Evolutionary conservation across 2,888 invertebrate species (phyloP).

Genomic region (Apocheima hispidaria): DNA sequence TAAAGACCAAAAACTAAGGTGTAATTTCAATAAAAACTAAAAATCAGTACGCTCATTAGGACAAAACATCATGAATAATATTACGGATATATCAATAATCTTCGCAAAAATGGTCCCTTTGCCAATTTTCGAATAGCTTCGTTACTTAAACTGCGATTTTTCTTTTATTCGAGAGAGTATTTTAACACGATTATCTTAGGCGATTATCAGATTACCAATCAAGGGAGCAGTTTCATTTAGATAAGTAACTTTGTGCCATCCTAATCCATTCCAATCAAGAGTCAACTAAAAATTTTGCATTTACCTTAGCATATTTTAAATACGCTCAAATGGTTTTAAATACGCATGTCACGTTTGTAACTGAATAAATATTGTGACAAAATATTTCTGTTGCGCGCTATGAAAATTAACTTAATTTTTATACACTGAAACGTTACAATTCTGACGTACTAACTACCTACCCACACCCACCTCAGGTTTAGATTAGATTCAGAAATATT

Average conservation of each 20-base stretch:
- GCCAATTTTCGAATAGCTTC: conserved; percentile 3
- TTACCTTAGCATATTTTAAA: background rate
- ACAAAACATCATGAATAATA: too few relatives aligned
- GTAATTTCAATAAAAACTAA: too few relatives aligned
- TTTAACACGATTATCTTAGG: conserved; percentile 36
- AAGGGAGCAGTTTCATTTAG: conserved; percentile 39
- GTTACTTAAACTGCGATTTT: conserved; percentile 14
- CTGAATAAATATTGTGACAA: conserved; percentile 18
- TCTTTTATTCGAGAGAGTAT: conserved; percentile 31
- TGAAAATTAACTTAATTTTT: conserved; percentile 23
- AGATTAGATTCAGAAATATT: too few relatives aligned
- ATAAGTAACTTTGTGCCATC: conserved; percentile 28
- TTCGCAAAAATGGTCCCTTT: background rate
- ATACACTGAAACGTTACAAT: conserved; percentile 16
- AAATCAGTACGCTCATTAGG: too few relatives aligned
- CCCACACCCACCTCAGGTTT: too few relatives aligned
- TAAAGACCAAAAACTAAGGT: too few relatives aligned
- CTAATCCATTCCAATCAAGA: conserved; percentile 30
- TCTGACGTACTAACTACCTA: too few relatives aligned
- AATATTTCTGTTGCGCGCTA: conserved; percentile 12
- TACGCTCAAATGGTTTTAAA: conserved; percentile 2
- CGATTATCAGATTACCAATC: conserved; percentile 43
- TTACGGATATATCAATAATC: background rate
- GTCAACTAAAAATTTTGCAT: conserved; percentile 1
- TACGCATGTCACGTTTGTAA: conserved; percentile 14